Conservation (phyloP, 2,113 vertebrate species). For the Choloepus hoffmanni region DNA sequence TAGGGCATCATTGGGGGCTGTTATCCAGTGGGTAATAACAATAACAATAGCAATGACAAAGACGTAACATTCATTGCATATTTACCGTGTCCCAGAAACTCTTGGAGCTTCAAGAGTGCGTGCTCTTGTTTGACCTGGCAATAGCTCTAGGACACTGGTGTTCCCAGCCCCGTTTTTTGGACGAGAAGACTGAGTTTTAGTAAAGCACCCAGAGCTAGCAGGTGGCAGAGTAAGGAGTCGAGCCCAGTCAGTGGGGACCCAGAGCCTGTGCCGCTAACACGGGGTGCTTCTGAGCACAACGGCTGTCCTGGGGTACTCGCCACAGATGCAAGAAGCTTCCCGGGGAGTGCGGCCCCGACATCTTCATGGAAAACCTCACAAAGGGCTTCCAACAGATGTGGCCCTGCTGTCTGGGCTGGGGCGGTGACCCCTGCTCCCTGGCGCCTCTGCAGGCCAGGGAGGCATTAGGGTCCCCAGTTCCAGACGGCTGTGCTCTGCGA, state of each 20-base stretch:
- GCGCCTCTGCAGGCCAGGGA: slow-evolving; percentile 72
- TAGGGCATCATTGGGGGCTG: rapidly evolving
- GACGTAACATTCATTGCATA: rapidly evolving
- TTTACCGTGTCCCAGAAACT: rapidly evolving
- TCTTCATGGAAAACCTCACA: rapidly evolving
- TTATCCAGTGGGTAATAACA: neutral
- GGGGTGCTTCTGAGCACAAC: rapidly evolving
- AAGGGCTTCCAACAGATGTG: rapidly evolving
- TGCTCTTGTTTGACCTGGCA: rapidly evolving
- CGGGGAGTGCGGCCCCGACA: rapidly evolving
- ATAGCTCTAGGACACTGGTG: rapidly evolving
- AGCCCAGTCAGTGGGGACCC: neutral
- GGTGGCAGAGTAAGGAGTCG: neutral
- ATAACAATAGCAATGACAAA: rapidly evolving
- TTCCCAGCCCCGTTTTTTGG: neutral
- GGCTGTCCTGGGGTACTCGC: rapidly evolving
- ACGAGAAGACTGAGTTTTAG: neutral
- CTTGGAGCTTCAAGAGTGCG: rapidly evolving
- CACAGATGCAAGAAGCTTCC: rapidly evolving
- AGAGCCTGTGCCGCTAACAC: neutral
- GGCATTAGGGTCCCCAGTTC: neutral
- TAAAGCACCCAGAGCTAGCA: neutral
- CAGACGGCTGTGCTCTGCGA: neutral
- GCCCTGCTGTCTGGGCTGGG: rapidly evolving
- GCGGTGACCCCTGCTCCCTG: slow-evolving; percentile 19